Percentiles rank a stretch among this genome's conserved stretches.
Evolutionary conservation across 2,113 vertebrate species (phyloP).

Genomic region (Pygoscelis antarcticus): DNA sequence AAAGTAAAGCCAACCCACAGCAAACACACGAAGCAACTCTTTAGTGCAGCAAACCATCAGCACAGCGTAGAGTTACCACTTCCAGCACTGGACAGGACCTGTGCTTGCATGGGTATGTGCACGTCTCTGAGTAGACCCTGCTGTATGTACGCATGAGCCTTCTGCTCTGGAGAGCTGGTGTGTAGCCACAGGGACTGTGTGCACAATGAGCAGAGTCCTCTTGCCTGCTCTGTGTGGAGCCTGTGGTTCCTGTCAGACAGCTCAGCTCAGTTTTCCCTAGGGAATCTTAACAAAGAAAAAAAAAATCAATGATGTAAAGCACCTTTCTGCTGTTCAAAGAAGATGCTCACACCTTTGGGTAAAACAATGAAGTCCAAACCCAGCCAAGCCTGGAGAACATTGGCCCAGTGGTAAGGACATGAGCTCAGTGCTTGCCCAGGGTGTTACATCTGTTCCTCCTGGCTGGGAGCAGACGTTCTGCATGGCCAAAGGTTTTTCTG

Average conservation of each 20-base stretch:
- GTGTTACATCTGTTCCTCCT: neutral
- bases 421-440: neutral
- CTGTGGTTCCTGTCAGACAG: neutral
- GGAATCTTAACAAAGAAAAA: neutral
- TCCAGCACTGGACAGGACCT: neutral
- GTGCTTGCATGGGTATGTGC: neutral
- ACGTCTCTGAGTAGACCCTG: neutral
- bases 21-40: neutral
- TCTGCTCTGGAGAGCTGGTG: neutral
- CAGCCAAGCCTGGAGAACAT: neutral
- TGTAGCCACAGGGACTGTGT: neutral
- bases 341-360: neutral
- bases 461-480: neutral
- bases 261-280: neutral
- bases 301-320: neutral
- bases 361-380: neutral
- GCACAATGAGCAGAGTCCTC: neutral
- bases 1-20: neutral
- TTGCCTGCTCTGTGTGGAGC: neutral
- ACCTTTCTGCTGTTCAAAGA: neutral
- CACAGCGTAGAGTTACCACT: neutral
- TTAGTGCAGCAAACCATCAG: neutral
- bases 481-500: neutral
- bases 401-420: accelerated
- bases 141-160: neutral